These are phyloP conservation scores for Elmis aenea DNA, from an alignment of 2,888 invertebrate species.

Conservation along the genomic window DNA sequence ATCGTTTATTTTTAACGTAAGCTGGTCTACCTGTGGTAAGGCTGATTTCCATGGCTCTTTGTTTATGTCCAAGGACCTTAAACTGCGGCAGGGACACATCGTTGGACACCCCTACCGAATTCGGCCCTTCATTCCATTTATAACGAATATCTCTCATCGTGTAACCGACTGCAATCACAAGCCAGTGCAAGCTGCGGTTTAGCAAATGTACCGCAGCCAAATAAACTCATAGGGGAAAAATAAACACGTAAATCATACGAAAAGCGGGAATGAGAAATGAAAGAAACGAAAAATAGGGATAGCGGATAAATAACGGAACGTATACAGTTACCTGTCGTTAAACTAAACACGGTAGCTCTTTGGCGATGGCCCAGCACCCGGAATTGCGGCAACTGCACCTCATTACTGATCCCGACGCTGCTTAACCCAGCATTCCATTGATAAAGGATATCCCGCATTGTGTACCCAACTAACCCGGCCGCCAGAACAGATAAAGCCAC, in stretches of 20 bases:
- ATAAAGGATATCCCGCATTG: constrained; percentile 96
- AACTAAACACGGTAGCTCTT: constrained; percentile 88
- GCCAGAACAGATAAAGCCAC: constrained; percentile 49
- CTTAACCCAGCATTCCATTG: constrained; percentile 90
- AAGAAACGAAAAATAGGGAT: constrained; percentile 44
- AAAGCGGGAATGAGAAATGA: constrained; percentile 14
- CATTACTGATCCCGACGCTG: constrained; percentile 92
- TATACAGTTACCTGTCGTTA: constrained; percentile 85
- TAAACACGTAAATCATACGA: constrained; percentile 19
- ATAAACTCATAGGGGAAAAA: constrained; percentile 25
- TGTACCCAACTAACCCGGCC: constrained; percentile 80
- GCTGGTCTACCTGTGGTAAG: constrained; percentile 86
- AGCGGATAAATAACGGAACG: too few species aligned
- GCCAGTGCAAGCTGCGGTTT: constrained; percentile 38
- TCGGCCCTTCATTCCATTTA: constrained; percentile 94
- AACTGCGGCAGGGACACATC: constrained; percentile 97
- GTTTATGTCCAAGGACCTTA: constrained; percentile 95
- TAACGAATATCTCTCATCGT: constrained; percentile 97
- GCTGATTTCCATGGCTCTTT: constrained; percentile 93
- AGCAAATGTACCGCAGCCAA: constrained; percentile 34
- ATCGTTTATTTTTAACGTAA: constrained; percentile 24
- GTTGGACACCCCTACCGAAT: constrained; percentile 92
- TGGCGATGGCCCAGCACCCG: constrained; percentile 94
- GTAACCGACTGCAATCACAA: constrained; percentile 83
- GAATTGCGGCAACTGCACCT: constrained; percentile 96